Evolutionary conservation across 2,797 vertebrate genomes (phyloP).

Genomic region (Sphaeramia orbicularis): DNA sequence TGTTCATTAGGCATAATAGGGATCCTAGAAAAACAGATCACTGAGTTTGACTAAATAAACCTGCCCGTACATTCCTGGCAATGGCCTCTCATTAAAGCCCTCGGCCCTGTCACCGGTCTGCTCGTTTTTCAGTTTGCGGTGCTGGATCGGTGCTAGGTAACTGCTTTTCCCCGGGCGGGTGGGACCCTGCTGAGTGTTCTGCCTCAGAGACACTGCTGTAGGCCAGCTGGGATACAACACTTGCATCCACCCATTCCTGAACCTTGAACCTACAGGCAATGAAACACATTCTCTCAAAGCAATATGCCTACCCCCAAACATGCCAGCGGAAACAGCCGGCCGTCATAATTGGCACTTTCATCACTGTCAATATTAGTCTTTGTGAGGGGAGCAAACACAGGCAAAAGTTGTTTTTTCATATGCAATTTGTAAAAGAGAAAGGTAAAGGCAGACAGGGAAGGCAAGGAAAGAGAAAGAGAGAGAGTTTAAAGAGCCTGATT

Average conservation of each 20-base stretch:
- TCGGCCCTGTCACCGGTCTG: slow-evolving; percentile 43
- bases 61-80: slow-evolving; percentile 75
- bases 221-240: slow-evolving; percentile 49
- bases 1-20: slow-evolving; percentile 80
- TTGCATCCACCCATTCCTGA: slow-evolving; percentile 17
- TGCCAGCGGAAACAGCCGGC: slow-evolving; percentile 54
- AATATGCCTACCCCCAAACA: slow-evolving; percentile 28
- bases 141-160: slow-evolving; percentile 33
- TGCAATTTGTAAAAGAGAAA: slow-evolving; percentile 71
- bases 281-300: slow-evolving; percentile 34
- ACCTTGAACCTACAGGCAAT: slow-evolving; percentile 48
- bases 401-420: slow-evolving; percentile 79
- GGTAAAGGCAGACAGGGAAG: slow-evolving; percentile 17
- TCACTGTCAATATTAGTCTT: slow-evolving; percentile 81
- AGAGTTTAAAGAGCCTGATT: slow-evolving; percentile 73
- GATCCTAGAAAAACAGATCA: slow-evolving; percentile 83
- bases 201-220: slow-evolving; percentile 36
- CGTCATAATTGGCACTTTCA: slow-evolving; percentile 79
- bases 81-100: slow-evolving; percentile 76
- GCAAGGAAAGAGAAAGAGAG: slow-evolving; percentile 33
- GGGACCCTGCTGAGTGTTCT: slow-evolving; percentile 42
- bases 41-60: slow-evolving; percentile 82
- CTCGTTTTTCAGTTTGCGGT: slow-evolving; percentile 56
- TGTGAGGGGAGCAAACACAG: slow-evolving; percentile 68
- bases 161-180: slow-evolving; percentile 10